A percentile compares a stretch with the other conserved stretches of the same genome.
phyloP scores from a whole-genome alignment of 2,888 invertebrate genomes.

The Acrobeloides nanus region DNA sequence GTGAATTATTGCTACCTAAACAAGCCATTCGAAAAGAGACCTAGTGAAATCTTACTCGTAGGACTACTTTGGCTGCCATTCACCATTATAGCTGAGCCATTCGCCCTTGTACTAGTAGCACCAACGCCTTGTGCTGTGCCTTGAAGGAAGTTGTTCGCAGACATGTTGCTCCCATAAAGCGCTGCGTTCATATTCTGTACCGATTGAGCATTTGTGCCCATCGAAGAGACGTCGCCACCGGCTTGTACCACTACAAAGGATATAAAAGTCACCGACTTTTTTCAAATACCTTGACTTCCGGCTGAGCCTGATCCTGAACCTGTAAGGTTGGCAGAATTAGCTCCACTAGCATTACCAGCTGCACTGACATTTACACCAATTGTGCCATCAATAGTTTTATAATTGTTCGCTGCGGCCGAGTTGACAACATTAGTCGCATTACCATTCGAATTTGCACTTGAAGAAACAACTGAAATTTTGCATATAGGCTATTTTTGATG shows the following conservation, averaged over 20 bases:
- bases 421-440: constrained; percentile 3
- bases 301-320: constrained; percentile 1
- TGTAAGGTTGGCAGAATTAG: constrained; percentile 4
- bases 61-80: background rate
- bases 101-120: constrained; percentile 26
- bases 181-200: constrained; percentile 32
- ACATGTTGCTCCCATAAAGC: constrained; percentile 25
- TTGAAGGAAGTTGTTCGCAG: constrained; percentile 18
- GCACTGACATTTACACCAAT: constrained; percentile 35
- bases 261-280: too few relatives aligned
- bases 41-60: background rate
- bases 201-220: constrained; percentile 25
- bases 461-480: constrained; percentile 9
- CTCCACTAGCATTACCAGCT: constrained; percentile 32
- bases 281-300: too few relatives aligned
- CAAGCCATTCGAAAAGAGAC: background rate
- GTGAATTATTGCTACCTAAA: background rate
- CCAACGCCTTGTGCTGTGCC: constrained; percentile 28
- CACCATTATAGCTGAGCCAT: constrained; percentile 4
- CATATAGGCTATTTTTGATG: too few relatives aligned
- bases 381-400: constrained; percentile 19
- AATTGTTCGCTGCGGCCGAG: constrained; percentile 3
- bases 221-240: constrained; percentile 23
- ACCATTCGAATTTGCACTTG: constrained; percentile 9
- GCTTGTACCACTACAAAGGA: background rate